These are phyloP conservation scores for Caenorhabditis sp. DNA, from an alignment of 2,888 invertebrate species.

Conservation along the genomic window DNA sequence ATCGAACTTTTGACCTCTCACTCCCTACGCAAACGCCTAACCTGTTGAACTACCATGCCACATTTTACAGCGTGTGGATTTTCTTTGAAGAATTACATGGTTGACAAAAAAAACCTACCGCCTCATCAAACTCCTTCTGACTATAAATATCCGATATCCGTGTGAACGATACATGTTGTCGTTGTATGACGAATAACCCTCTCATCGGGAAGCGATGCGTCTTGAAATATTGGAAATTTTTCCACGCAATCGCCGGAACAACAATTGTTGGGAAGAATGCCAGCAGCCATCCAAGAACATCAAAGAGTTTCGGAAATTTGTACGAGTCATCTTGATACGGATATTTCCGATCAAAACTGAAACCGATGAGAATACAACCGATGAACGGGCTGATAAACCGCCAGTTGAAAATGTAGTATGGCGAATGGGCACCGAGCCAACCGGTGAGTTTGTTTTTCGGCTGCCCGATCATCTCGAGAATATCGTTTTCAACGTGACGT, in stretches of 20 bases:
- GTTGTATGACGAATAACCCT: neutral
- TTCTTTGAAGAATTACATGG: too few species aligned
- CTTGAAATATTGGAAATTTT: neutral
- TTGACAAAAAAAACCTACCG: too few species aligned
- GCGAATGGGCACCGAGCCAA: neutral
- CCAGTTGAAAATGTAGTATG: slow-evolving; percentile 26
- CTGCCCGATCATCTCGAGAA: neutral
- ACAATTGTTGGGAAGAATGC: slow-evolving; percentile 8
- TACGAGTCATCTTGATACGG: slow-evolving; percentile 1
- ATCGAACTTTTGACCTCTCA: too few species aligned
- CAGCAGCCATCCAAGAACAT: slow-evolving; percentile 20
- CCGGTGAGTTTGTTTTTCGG: neutral
- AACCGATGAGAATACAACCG: slow-evolving; percentile 11
- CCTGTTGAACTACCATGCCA: too few species aligned
- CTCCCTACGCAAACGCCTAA: too few species aligned
- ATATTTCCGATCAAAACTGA: slow-evolving; percentile 10
- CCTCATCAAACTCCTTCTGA: neutral
- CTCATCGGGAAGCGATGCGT: neutral
- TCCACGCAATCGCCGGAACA: slow-evolving; percentile 8
- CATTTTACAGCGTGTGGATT: too few species aligned
- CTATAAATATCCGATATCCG: neutral
- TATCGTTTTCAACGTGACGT: neutral
- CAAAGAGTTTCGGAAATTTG: slow-evolving; percentile 17
- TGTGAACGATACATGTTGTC: neutral
- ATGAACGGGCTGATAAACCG: slow-evolving; percentile 14